phyloP scores from a whole-genome alignment of 2,888 invertebrate genomes.

The Hirtodrosophila cameraria region DNA sequence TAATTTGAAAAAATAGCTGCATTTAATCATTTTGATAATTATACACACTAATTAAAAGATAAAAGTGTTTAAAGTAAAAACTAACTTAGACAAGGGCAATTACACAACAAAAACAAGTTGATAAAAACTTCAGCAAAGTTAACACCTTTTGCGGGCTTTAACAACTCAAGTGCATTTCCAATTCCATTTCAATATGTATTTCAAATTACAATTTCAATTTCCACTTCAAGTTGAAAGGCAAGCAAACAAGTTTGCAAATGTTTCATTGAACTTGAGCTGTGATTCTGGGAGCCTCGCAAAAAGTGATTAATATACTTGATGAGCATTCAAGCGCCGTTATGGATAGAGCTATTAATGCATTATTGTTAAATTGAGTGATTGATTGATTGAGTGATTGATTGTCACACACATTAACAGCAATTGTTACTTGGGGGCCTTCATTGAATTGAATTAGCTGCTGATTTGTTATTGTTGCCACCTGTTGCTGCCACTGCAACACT shows the following conservation, averaged over 20 bases:
- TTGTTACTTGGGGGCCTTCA: slow-evolving; percentile 36
- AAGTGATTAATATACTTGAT: slow-evolving; percentile 41
- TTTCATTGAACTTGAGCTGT: slow-evolving; percentile 54
- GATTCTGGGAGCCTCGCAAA: slow-evolving; percentile 12
- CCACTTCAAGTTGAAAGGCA: slow-evolving; percentile 25
- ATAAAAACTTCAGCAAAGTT: not conserved
- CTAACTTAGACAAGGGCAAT: slow-evolving; percentile 8
- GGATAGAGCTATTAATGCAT: slow-evolving; percentile 33
- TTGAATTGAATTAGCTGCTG: slow-evolving; percentile 13
- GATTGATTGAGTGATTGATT: slow-evolving; percentile 45
- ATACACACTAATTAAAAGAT: slow-evolving; percentile 3
- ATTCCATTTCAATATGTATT: slow-evolving; percentile 36
- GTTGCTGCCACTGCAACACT: slow-evolving; percentile 3
- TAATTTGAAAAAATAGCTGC: slow-evolving; percentile 20
- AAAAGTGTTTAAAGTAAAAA: not conserved
- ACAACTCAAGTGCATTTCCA: slow-evolving; percentile 54
- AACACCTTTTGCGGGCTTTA: slow-evolving; percentile 5
- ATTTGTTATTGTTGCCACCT: slow-evolving; percentile 30
- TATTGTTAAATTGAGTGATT: slow-evolving; percentile 17
- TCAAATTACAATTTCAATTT: slow-evolving; percentile 15
- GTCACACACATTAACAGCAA: slow-evolving; percentile 51
- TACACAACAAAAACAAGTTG: not conserved
- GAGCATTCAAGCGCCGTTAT: slow-evolving; percentile 44
- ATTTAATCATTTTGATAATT: not conserved
- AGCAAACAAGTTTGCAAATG: slow-evolving; percentile 14